phyloP scores from a whole-genome alignment of 2,113 vertebrate genomes.

The Murina feae region DNA sequence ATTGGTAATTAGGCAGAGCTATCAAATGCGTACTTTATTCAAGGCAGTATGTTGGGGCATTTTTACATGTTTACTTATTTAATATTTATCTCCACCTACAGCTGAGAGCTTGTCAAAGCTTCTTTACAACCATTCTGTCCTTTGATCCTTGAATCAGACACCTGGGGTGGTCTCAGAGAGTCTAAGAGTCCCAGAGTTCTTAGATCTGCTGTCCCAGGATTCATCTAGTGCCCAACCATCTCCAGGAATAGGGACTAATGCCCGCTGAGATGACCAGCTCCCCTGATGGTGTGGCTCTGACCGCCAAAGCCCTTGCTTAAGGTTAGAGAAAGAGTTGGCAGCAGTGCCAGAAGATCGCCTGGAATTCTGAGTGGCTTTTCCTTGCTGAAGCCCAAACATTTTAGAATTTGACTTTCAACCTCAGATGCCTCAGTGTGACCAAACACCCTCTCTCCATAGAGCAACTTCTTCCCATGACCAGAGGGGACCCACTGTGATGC shows the following conservation, averaged over 20 bases:
- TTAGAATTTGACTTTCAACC: neutral
- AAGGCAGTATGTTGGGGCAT: neutral
- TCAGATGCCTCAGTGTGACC: neutral
- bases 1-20: neutral
- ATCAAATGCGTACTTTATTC: neutral
- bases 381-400: neutral
- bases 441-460: neutral
- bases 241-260: neutral
- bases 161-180: neutral
- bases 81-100: neutral
- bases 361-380: neutral
- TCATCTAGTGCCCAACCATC: fast-evolving
- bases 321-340: neutral
- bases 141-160: neutral
- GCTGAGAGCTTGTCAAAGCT: neutral
- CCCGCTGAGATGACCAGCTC: neutral
- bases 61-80: neutral
- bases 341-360: neutral
- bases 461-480: neutral
- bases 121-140: neutral
- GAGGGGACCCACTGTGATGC: fast-evolving
- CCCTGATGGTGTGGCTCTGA: neutral
- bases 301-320: neutral
- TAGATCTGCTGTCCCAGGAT: neutral
- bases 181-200: neutral